These are phyloP conservation scores for Dromaius novaehollandiae DNA, from an alignment of 2,113 vertebrate species.

Conservation along the genomic window DNA sequence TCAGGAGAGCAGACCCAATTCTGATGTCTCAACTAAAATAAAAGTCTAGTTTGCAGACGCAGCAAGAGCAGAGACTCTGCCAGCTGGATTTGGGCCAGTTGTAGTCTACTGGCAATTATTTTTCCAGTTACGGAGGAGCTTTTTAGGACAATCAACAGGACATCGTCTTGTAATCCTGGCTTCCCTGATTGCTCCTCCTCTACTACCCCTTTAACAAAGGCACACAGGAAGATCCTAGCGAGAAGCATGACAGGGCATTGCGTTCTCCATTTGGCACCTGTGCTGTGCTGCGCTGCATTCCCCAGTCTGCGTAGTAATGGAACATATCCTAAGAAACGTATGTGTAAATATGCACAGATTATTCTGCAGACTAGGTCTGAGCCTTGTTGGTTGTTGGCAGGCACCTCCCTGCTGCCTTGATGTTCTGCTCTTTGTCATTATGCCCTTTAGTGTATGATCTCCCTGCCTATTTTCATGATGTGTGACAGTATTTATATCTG, in stretches of 20 bases:
- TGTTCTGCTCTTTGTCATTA: neutral
- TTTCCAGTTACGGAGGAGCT: neutral
- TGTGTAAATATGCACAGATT: neutral
- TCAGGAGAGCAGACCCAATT: neutral
- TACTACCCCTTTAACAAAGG: neutral
- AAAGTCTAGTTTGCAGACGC: neutral
- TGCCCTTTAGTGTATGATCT: neutral
- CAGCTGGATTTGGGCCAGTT: neutral
- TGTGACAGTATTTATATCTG: neutral
- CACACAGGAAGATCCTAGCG: neutral
- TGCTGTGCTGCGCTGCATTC: neutral
- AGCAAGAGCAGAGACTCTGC: neutral
- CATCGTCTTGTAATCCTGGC: neutral
- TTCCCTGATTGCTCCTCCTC: neutral
- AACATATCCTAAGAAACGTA: fast-evolving
- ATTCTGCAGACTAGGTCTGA: neutral
- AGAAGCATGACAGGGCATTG: neutral
- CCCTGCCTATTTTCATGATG: neutral
- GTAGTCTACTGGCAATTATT: neutral
- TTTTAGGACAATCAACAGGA: neutral
- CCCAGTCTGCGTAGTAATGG: no score
- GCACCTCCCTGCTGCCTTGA: neutral
- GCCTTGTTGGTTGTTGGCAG: neutral
- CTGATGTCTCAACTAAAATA: neutral
- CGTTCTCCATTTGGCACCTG: neutral